Percentiles rank a stretch among this genome's conserved stretches.
Conservation (phyloP, 1,140 invertebrate species). For the Drosophila saltans region DNA sequence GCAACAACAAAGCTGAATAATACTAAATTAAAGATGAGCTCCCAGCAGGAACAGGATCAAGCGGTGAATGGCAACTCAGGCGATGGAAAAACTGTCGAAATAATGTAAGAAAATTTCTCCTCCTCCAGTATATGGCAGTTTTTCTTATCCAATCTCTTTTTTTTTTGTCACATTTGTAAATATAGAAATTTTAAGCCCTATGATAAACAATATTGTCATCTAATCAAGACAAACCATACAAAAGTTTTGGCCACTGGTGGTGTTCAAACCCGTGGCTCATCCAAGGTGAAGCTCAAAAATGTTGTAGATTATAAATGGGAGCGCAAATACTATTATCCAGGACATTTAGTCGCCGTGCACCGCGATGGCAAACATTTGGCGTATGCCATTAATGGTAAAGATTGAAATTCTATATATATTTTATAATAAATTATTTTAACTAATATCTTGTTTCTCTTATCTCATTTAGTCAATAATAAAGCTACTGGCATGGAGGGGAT, state of each 20-base stretch:
- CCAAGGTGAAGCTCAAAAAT: constrained; percentile 95
- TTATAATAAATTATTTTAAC: not conserved
- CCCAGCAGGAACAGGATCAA: constrained; percentile 49
- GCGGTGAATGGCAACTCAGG: constrained; percentile 55
- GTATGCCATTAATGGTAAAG: constrained; percentile 93
- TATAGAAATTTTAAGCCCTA: constrained; percentile 86
- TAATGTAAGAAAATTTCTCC: constrained; percentile 45
- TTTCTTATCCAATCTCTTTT: not conserved
- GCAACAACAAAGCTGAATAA: constrained; percentile 21
- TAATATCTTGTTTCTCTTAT: not conserved
- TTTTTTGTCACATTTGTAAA: not conserved
- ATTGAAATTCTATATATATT: not conserved
- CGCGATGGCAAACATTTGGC: constrained; percentile 93
- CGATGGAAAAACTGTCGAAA: constrained; percentile 49
- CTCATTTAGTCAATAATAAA: constrained; percentile 75
- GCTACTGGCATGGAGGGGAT: constrained; percentile 86
- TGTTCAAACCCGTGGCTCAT: constrained; percentile 89
- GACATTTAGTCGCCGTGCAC: constrained; percentile 95
- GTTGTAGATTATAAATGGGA: constrained; percentile 97
- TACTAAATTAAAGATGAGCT: constrained; percentile 51
- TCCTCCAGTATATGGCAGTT: not conserved
- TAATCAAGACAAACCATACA: constrained; percentile 88
- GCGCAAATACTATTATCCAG: constrained; percentile 91
- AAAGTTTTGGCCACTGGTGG: constrained; percentile 88
- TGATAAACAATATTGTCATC: constrained; percentile 88